Conservation (phyloP, 2,888 invertebrate species). For the Hartigia nigra region DNA sequence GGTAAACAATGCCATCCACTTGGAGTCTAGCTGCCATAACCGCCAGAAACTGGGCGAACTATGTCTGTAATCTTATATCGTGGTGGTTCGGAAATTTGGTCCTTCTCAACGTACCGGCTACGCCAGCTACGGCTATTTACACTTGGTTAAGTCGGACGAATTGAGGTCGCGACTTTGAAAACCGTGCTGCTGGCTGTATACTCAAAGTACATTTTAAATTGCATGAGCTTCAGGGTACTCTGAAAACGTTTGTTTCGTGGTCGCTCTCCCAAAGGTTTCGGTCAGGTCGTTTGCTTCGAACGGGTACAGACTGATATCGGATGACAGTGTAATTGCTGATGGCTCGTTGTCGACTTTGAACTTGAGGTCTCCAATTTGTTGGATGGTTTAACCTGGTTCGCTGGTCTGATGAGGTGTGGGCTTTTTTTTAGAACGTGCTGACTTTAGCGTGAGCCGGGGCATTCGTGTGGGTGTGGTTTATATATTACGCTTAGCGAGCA, state of each 20-base stretch:
- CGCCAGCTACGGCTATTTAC: not conserved
- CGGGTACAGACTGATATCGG: not conserved
- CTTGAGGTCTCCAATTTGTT: not conserved
- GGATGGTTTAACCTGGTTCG: not conserved
- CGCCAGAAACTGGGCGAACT: not conserved
- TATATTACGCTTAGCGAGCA: not conserved
- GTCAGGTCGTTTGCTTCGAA: not conserved
- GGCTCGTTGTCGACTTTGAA: not conserved
- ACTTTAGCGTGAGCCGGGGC: not conserved
- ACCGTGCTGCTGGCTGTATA: not conserved
- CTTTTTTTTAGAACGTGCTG: not conserved
- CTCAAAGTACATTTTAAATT: not conserved
- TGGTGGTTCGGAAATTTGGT: not conserved
- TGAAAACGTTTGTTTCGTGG: not conserved
- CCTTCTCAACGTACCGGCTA: not conserved
- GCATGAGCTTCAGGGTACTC: not conserved
- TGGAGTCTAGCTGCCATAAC: not conserved
- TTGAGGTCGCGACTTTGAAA: not conserved
- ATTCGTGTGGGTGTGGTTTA: not conserved
- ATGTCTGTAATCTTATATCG: not conserved
- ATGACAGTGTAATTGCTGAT: not conserved
- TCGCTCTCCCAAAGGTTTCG: not conserved
- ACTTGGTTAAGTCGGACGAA: not conserved
- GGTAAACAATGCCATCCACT: conserved; percentile 27
- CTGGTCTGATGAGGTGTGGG: not conserved